Evolutionary conservation across 2,113 vertebrate genomes (phyloP).

Genomic region (Callochromis pleurospilus): DNA sequence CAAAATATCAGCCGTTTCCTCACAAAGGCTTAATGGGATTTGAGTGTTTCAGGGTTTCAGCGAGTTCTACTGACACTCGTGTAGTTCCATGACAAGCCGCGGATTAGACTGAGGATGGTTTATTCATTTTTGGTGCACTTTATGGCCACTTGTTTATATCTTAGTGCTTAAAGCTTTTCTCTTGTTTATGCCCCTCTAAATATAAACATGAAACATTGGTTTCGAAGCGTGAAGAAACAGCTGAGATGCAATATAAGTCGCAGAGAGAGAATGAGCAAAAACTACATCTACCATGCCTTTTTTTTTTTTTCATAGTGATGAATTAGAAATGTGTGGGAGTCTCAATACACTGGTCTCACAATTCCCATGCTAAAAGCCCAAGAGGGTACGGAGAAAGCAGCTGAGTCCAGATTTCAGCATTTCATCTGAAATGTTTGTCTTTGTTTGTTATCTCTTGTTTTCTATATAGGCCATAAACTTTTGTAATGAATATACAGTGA

Average conservation of each 20-base stretch:
- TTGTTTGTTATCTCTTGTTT: constrained; percentile 27
- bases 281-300: neutral
- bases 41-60: constrained; percentile 59
- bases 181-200: constrained; percentile 53
- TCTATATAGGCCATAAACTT: constrained; percentile 31
- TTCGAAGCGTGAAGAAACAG: constrained; percentile 62
- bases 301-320: constrained; percentile 24
- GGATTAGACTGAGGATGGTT: constrained; percentile 65
- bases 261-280: neutral
- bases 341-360: constrained; percentile 36
- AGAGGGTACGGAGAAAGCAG: constrained; percentile 1
- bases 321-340: constrained; percentile 64
- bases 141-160: constrained; percentile 58
- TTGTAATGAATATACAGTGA: constrained; percentile 29
- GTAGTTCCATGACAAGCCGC: constrained; percentile 54
- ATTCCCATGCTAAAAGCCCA: constrained; percentile 46
- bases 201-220: constrained; percentile 69
- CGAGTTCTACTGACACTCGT: constrained; percentile 50
- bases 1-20: constrained; percentile 69
- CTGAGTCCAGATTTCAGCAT: constrained; percentile 17
- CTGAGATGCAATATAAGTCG: constrained; percentile 43
- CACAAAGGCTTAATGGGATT: constrained; percentile 75
- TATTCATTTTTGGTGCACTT: constrained; percentile 59
- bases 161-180: constrained; percentile 57
- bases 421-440: constrained; percentile 33